Conservation (phyloP, 2,888 invertebrate species). For the Selenia dentaria region DNA sequence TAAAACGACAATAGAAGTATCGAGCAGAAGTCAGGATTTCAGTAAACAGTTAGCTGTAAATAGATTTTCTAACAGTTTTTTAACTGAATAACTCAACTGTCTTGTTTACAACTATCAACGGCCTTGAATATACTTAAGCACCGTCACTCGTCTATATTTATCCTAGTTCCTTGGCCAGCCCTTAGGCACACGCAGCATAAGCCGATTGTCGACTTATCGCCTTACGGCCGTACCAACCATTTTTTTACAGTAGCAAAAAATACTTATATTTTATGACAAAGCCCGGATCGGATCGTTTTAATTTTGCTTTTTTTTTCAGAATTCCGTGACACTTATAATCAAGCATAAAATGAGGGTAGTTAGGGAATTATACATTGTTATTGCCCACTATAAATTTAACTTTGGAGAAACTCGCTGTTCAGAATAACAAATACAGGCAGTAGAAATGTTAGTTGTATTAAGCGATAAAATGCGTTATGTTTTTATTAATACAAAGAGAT, state of each 20-base stretch:
- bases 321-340: slow-evolving; percentile 84
- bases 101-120: slow-evolving; percentile 4
- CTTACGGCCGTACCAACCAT: slow-evolving; percentile 70
- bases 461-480: slow-evolving; percentile 23
- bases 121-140: slow-evolving; percentile 28
- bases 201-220: slow-evolving; percentile 81
- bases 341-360: slow-evolving; percentile 72
- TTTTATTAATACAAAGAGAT: slow-evolving; percentile 33
- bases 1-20: no score
- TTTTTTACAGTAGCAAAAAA: slow-evolving; percentile 74
- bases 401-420: slow-evolving; percentile 66
- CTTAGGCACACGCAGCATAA: slow-evolving; percentile 67
- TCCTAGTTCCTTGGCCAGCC: slow-evolving; percentile 61
- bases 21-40: no score
- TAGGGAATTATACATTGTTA: slow-evolving; percentile 80
- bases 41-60: no score
- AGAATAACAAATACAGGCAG: slow-evolving; percentile 67
- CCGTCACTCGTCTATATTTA: slow-evolving; percentile 75
- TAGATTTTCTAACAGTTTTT: no score
- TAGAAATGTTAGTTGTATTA: slow-evolving; percentile 24
- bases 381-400: slow-evolving; percentile 77
- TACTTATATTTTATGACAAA: slow-evolving; percentile 66
- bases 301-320: slow-evolving; percentile 75
- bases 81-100: no score
- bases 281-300: slow-evolving; percentile 71